Evolutionary conservation across 2,888 invertebrate species (phyloP).

Genomic region (Pardosa pseudoannulata): DNA sequence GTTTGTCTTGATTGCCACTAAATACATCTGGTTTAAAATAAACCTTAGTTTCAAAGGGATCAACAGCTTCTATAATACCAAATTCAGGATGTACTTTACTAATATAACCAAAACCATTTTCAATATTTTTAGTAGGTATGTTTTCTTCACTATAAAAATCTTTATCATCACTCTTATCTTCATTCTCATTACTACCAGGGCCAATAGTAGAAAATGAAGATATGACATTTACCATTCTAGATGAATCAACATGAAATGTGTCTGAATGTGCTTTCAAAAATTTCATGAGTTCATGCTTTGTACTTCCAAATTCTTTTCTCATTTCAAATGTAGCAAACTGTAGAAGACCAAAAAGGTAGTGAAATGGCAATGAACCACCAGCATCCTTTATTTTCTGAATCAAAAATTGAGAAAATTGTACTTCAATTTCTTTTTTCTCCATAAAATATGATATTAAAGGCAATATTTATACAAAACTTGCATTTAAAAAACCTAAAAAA

Average conservation of each 20-base stretch:
- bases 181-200: background rate
- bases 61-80: conserved; percentile 36
- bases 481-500: too few relatives aligned
- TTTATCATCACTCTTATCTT: background rate
- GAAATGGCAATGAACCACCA: conserved; percentile 46
- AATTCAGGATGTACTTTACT: conserved; percentile 29
- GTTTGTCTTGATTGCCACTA: conserved; percentile 14
- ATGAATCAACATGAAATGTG: conserved; percentile 24
- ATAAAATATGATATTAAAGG: too few relatives aligned
- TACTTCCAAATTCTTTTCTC: conserved; percentile 18
- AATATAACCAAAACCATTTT: conserved; percentile 27
- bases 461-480: too few relatives aligned
- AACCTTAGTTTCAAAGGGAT: conserved; percentile 39
- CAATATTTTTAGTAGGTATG: conserved; percentile 28
- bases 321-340: conserved; percentile 15
- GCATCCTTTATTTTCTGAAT: conserved; percentile 26
- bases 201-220: background rate
- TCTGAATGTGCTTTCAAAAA: conserved; percentile 29
- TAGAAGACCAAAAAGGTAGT: conserved; percentile 36
- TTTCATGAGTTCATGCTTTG: conserved; percentile 26
- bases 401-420: conserved; percentile 35
- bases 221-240: conserved; percentile 18
- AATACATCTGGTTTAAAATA: conserved; percentile 47
- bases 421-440: conserved; percentile 20
- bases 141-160: too few relatives aligned